A percentile compares a stretch with the other conserved stretches of the same genome.
Conservation (phyloP, 2,888 invertebrate genomes). For the Exephanes ischioxanthus region DNA sequence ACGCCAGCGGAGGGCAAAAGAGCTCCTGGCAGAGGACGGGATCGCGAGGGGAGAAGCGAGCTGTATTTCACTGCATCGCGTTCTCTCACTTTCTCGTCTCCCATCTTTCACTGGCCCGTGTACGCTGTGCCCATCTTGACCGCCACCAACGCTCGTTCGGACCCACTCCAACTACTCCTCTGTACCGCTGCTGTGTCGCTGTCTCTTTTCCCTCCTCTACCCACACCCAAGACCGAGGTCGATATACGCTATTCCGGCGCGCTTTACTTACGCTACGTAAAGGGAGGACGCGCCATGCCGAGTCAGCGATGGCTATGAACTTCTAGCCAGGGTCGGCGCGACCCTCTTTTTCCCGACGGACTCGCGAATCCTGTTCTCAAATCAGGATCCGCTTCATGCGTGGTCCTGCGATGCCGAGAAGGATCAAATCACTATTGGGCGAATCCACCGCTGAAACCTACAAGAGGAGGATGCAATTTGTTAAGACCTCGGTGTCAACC, state of each 20-base stretch:
- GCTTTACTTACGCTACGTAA: constrained; percentile 75
- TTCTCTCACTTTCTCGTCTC: constrained; percentile 39
- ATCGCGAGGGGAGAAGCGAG: constrained; percentile 11
- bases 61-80: constrained; percentile 17
- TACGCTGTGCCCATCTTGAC: constrained; percentile 57
- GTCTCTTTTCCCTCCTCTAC: constrained; percentile 69
- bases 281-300: constrained; percentile 72
- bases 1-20: constrained; percentile 61
- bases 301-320: constrained; percentile 63
- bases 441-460: neutral
- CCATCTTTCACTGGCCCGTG: constrained; percentile 5
- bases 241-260: constrained; percentile 78
- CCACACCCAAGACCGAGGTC: constrained; percentile 81
- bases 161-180: constrained; percentile 57
- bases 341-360: neutral
- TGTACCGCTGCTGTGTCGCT: constrained; percentile 31
- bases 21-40: constrained; percentile 40
- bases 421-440: neutral
- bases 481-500: neutral
- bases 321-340: neutral
- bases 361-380: constrained; percentile 10
- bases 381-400: neutral
- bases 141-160: constrained; percentile 54
- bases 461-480: neutral
- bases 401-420: neutral